Percentiles rank a stretch among this genome's conserved stretches.
phyloP scores from a whole-genome alignment of 2,113 vertebrate genomes.

The Actenoides hombroni region DNA sequence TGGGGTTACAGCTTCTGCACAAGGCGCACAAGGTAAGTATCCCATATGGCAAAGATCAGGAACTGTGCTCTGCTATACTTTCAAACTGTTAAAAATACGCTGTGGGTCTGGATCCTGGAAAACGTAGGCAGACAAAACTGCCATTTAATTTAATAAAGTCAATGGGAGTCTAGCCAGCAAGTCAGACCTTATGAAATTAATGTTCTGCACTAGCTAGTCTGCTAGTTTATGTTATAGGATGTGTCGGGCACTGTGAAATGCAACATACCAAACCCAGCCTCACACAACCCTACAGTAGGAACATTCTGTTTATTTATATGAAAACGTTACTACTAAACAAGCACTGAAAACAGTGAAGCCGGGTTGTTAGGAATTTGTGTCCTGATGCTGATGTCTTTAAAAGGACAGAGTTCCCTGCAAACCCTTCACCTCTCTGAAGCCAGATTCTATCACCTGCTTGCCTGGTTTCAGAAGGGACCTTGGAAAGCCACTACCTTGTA shows the following conservation, averaged over 20 bases:
- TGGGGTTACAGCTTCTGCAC: background rate
- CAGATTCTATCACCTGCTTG: background rate
- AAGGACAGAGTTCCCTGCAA: background rate
- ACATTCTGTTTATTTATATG: conserved; percentile 10
- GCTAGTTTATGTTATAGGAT: conserved; percentile 50
- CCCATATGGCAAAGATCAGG: background rate
- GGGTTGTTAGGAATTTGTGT: background rate
- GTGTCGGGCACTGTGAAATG: background rate
- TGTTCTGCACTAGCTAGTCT: conserved; percentile 34
- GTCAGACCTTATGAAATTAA: conserved; percentile 24
- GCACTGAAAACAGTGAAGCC: background rate
- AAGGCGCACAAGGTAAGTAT: background rate
- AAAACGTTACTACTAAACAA: conserved; percentile 23
- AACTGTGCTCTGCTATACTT: background rate
- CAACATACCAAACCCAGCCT: conserved; percentile 31
- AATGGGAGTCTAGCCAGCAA: conserved; percentile 29
- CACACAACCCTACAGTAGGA: background rate
- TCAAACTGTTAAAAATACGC: background rate
- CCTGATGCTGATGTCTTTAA: conserved; percentile 3
- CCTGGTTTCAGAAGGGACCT: background rate
- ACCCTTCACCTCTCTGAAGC: background rate
- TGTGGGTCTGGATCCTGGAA: conserved; percentile 3
- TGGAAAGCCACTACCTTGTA: background rate
- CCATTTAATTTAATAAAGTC: conserved; percentile 32
- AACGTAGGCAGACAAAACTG: background rate